Conservation (phyloP, 2,797 vertebrate genomes). For the Dipus sagitta region DNA sequence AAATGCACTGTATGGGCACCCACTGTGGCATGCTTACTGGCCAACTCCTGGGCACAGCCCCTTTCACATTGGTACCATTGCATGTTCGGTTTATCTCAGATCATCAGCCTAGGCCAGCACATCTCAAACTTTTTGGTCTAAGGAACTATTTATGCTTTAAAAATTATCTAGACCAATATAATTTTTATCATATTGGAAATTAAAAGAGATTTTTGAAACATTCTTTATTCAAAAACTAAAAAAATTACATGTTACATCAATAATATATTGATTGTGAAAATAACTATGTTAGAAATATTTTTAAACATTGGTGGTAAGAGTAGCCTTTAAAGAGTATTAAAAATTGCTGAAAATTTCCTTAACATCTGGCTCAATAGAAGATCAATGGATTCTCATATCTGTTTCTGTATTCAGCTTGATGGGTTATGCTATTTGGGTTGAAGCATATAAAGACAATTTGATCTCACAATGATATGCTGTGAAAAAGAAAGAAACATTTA, state of each 20-base stretch:
- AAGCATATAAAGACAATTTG: slow-evolving; percentile 22
- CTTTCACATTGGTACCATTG: not conserved
- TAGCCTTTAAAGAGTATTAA: not conserved
- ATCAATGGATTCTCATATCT: slow-evolving; percentile 4
- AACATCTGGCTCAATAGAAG: slow-evolving; percentile 33
- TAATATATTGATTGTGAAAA: slow-evolving; percentile 14
- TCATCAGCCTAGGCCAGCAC: not conserved
- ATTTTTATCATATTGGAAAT: slow-evolving; percentile 18
- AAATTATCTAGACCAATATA: not conserved
- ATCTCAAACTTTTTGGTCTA: slow-evolving; percentile 37
- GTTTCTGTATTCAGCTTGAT: not conserved
- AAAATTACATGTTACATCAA: not conserved
- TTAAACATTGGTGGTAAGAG: slow-evolving; percentile 28
- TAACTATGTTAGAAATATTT: slow-evolving; percentile 61
- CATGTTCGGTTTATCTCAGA: not conserved
- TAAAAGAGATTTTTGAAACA: slow-evolving; percentile 37
- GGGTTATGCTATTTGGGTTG: not conserved
- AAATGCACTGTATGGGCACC: not conserved
- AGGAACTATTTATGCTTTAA: slow-evolving; percentile 41
- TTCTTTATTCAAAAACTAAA: slow-evolving; percentile 36
- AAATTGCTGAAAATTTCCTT: slow-evolving; percentile 48
- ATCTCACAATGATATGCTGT: not conserved
- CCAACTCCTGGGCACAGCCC: not conserved
- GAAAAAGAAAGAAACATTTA: slow-evolving; percentile 29
- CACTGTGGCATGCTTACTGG: not conserved